Evolutionary conservation across 2,888 invertebrate species (phyloP).

Genomic region (Nemoura dubitans): DNA sequence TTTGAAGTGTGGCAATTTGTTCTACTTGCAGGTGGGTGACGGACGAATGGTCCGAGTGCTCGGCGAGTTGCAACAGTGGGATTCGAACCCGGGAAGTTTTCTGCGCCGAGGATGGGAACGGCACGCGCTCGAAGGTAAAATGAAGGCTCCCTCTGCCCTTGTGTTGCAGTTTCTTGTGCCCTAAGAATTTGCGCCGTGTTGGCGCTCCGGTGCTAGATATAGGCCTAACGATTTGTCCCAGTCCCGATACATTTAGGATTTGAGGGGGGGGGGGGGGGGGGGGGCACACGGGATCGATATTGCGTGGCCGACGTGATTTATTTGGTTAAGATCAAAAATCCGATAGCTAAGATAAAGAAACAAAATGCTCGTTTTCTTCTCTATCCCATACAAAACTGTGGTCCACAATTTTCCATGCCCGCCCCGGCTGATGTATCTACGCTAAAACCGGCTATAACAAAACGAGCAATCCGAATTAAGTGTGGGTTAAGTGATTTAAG

Average conservation of each 20-base stretch:
- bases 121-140: conserved; percentile 79
- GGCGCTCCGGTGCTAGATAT: no score
- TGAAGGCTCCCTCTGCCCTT: conserved; percentile 53
- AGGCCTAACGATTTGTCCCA: conserved; percentile 8
- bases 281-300: background rate
- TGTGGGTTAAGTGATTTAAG: background rate
- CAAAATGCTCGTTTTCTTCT: background rate
- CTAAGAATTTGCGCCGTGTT: no score
- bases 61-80: conserved; percentile 87
- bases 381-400: background rate
- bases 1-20: background rate
- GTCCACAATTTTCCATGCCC: background rate
- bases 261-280: no score
- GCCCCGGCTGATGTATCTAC: background rate
- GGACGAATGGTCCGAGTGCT: conserved; percentile 89
- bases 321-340: background rate
- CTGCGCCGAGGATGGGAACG: conserved; percentile 84
- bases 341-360: background rate
- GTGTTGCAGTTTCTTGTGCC: no score
- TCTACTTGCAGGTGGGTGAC: conserved; percentile 78
- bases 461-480: conserved; percentile 7
- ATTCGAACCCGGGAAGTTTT: conserved; percentile 81
- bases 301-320: background rate
- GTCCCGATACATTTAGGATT: background rate
- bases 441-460: background rate